A percentile compares a stretch with the other conserved stretches of the same genome.
Evolutionary conservation across 2,113 vertebrate genomes (phyloP).

Genomic region (Tetrao urogallus): DNA sequence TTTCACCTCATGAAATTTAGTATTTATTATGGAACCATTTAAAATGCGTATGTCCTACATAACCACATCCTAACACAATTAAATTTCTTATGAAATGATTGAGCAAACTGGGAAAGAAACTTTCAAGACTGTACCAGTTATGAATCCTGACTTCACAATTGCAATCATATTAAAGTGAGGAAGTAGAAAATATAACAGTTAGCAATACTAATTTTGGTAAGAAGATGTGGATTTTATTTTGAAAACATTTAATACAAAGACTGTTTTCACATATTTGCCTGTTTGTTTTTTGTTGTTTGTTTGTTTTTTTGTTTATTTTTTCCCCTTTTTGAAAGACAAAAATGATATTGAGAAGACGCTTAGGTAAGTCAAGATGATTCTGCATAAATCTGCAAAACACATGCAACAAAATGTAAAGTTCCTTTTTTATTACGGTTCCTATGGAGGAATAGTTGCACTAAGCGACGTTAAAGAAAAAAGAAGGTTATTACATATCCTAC

Average conservation of each 20-base stretch:
- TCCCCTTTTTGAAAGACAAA: background rate
- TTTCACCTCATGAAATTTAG: background rate
- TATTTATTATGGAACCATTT: background rate
- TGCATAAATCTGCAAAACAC: background rate
- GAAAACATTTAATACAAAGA: background rate
- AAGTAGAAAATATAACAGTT: background rate
- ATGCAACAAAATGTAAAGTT: background rate
- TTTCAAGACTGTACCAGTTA: background rate
- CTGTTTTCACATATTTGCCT: rapidly evolving
- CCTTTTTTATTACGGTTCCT: background rate
- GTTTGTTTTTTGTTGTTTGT: no score
- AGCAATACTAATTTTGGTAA: background rate
- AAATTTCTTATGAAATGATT: background rate
- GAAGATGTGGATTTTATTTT: background rate
- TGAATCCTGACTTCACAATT: background rate
- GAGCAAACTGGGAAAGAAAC: background rate
- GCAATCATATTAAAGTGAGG: background rate
- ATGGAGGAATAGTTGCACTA: background rate
- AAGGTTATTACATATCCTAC: background rate
- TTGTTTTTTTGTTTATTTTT: background rate
- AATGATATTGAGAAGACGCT: background rate
- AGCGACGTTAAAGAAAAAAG: background rate
- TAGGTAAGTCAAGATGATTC: background rate
- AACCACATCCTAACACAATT: background rate
- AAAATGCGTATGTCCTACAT: background rate